Percentiles rank a stretch among this genome's conserved stretches.
phyloP scores from a whole-genome alignment of 2,113 vertebrate genomes.

The Benitochromis conjunctus region DNA sequence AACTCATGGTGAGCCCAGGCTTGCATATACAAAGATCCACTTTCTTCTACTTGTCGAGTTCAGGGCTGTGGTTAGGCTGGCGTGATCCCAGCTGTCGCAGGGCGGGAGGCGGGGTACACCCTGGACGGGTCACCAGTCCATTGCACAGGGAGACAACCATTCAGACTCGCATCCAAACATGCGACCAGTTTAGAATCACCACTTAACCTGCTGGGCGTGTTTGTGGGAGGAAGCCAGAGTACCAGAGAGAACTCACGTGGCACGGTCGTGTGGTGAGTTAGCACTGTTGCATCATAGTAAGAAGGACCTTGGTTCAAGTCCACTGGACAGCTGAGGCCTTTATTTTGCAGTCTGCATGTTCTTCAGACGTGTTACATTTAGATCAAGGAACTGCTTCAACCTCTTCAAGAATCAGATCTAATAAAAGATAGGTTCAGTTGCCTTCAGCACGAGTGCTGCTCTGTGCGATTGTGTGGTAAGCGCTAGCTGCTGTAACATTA shows the following conservation, averaged over 20 bases:
- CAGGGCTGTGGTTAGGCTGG: background rate
- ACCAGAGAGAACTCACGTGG: background rate
- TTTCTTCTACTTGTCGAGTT: background rate
- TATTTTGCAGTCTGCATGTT: background rate
- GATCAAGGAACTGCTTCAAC: background rate
- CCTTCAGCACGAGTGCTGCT: background rate
- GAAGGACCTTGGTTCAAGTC: background rate
- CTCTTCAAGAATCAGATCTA: background rate
- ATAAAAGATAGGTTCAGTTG: rapidly evolving
- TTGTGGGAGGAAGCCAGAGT: background rate
- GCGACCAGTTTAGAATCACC: background rate
- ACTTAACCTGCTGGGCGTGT: background rate
- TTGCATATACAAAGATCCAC: background rate
- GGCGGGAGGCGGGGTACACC: background rate
- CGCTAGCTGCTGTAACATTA: background rate
- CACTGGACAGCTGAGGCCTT: background rate
- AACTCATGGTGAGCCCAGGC: background rate
- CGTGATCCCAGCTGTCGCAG: background rate
- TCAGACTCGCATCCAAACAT: background rate
- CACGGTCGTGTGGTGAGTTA: background rate
- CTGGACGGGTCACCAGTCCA: background rate
- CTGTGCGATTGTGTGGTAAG: background rate
- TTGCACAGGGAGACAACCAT: background rate
- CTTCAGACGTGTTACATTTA: rapidly evolving
- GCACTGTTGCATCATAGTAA: background rate